Conservation (phyloP, 2,113 vertebrate genomes). For the Elaphurus davidianus region DNA sequence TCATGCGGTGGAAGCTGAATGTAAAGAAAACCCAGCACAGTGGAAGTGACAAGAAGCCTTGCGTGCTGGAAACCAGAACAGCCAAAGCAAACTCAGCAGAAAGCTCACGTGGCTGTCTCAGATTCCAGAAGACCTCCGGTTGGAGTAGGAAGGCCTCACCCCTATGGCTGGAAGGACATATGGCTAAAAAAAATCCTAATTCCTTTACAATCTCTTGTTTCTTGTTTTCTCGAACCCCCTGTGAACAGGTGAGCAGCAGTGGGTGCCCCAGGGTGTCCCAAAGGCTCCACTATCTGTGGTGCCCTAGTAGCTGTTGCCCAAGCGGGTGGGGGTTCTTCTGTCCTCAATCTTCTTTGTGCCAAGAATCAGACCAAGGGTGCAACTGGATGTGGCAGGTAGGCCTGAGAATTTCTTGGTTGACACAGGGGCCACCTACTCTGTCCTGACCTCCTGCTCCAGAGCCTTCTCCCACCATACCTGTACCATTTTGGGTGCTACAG, state of each 20-base stretch:
- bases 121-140: not conserved
- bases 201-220: not conserved
- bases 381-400: not conserved
- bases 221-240: not conserved
- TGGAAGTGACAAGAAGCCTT: not conserved
- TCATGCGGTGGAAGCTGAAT: not conserved
- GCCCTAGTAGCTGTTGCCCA: not conserved
- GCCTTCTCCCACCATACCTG: not conserved
- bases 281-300: not conserved
- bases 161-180: not conserved
- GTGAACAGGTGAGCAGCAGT: not conserved
- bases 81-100: not conserved
- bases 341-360: not conserved
- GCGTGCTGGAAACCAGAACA: not conserved
- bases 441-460: not conserved
- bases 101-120: not conserved
- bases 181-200: not conserved
- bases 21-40: not conserved
- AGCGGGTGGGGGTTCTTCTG: rapidly evolving
- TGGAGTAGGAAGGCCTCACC: not conserved
- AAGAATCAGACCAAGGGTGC: not conserved
- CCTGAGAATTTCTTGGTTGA: not conserved
- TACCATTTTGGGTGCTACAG: not conserved
- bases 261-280: not conserved
- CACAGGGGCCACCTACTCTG: not conserved